Evolutionary conservation across 2,888 invertebrate genomes (phyloP).

Genomic region (Danaus chrysippus): DNA sequence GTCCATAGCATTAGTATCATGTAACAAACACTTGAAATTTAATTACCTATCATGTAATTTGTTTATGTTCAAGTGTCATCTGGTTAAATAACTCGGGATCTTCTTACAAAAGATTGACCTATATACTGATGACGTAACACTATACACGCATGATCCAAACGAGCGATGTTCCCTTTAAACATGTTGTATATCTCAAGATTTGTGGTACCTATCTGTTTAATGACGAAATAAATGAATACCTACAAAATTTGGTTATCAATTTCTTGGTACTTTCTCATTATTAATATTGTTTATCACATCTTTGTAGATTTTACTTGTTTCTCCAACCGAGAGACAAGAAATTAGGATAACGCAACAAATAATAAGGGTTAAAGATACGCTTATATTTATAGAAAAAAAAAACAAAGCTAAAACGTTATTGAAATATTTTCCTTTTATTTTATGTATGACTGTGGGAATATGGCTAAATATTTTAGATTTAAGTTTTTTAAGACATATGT

Average conservation of each 20-base stretch:
- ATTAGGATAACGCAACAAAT: no score
- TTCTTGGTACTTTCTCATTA: no score
- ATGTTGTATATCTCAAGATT: background rate
- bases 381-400: no score
- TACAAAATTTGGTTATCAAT: no score
- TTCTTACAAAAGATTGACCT: conserved; percentile 9
- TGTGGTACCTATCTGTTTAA: background rate
- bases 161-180: background rate
- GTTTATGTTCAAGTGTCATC: conserved; percentile 5
- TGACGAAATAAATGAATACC: no score
- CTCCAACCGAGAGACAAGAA: no score
- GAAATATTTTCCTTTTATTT: no score
- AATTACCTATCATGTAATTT: background rate
- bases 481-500: conserved; percentile 9
- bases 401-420: no score
- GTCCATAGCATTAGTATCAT: background rate
- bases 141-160: background rate
- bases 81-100: background rate
- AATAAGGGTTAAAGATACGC: no score
- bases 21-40: background rate
- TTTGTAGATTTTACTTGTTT: no score
- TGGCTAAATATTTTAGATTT: background rate
- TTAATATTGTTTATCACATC: no score
- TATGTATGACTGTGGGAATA: no score
- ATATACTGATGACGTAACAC: background rate